These are phyloP conservation scores for Columba livia DNA, from an alignment of 2,113 vertebrate species.

Conservation along the genomic window DNA sequence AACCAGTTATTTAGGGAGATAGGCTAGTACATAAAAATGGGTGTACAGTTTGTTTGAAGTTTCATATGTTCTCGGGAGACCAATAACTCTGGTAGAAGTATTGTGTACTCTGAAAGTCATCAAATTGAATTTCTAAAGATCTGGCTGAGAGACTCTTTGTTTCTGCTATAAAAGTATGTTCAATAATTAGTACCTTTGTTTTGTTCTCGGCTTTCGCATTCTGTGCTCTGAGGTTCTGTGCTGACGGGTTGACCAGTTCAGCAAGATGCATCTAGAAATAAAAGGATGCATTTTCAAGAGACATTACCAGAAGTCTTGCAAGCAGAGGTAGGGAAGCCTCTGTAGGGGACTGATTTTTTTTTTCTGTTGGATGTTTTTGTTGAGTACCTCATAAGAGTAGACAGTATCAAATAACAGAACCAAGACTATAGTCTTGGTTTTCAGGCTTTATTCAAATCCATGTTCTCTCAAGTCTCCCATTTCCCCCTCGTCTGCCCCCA, in stretches of 20 bases:
- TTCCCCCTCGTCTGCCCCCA: accelerated
- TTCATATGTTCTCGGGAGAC: neutral
- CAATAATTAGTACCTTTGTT: neutral
- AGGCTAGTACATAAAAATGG: neutral
- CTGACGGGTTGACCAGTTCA: neutral
- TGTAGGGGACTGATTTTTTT: neutral
- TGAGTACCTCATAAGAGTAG: neutral
- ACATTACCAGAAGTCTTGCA: neutral
- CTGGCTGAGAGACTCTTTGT: neutral
- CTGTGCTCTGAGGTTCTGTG: neutral
- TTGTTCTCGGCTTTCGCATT: neutral
- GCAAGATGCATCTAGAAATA: neutral
- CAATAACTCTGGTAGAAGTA: neutral
- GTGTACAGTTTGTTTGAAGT: neutral
- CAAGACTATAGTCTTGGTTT: neutral
- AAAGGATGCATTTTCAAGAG: neutral
- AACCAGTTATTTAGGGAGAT: neutral
- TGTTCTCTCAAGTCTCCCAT: neutral
- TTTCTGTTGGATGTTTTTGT: neutral
- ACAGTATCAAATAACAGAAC: neutral
- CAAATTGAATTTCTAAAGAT: neutral
- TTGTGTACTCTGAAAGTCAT: neutral
- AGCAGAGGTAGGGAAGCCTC: neutral
- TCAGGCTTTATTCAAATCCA: neutral
- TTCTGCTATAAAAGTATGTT: neutral